These are phyloP conservation scores for Carabus problematicus DNA, from an alignment of 2,888 invertebrate species.

Conservation along the genomic window DNA sequence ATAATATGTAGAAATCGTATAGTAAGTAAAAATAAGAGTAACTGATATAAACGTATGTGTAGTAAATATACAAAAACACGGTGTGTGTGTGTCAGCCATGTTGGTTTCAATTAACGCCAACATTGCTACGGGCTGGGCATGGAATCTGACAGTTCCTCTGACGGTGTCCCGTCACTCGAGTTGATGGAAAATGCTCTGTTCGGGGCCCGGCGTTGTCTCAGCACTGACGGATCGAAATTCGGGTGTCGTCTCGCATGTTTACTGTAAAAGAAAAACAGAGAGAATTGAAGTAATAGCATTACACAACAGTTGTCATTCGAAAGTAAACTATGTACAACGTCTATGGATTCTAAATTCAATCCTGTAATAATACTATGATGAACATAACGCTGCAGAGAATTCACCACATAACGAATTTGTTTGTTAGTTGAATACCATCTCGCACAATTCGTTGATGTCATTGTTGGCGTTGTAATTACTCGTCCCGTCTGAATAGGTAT, in stretches of 20 bases:
- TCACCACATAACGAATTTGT: slow-evolving; percentile 30
- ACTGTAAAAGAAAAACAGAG: slow-evolving; percentile 56
- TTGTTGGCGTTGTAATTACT: slow-evolving; percentile 34
- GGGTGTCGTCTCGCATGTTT: slow-evolving; percentile 70
- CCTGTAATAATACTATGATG: no score
- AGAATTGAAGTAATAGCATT: no score
- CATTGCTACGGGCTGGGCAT: slow-evolving; percentile 59
- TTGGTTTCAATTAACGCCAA: slow-evolving; percentile 10
- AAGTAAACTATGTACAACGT: no score
- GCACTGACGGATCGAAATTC: slow-evolving; percentile 66
- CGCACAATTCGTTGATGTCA: slow-evolving; percentile 19
- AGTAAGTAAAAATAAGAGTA: no score
- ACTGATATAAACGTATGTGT: neutral
- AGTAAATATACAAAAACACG: slow-evolving; percentile 2
- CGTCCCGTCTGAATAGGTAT: slow-evolving; percentile 33
- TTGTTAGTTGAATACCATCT: slow-evolving; percentile 30
- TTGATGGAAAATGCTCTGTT: slow-evolving; percentile 62
- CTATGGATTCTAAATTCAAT: no score
- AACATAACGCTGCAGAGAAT: no score
- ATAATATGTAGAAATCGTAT: slow-evolving; percentile 2
- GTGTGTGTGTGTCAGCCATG: neutral
- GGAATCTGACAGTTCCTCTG: slow-evolving; percentile 62
- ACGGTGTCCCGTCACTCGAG: slow-evolving; percentile 62
- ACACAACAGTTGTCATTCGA: no score
- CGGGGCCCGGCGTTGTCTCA: slow-evolving; percentile 62